Conservation (phyloP, 2,888 invertebrate genomes). For the Idaea straminata region DNA sequence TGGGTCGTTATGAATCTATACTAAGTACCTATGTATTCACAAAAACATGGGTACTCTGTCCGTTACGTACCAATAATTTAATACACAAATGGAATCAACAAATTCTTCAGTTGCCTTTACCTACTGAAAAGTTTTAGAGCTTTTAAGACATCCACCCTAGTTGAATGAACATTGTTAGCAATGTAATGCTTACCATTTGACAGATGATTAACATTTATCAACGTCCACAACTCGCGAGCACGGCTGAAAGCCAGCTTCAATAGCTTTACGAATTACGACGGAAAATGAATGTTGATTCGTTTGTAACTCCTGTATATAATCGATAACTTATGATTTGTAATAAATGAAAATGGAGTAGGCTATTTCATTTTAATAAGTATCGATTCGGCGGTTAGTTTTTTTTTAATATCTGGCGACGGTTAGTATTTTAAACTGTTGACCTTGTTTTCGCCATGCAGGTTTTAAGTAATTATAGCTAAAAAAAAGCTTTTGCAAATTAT, state of each 20-base stretch:
- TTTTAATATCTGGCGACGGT: too few species aligned
- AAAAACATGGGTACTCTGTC: too few species aligned
- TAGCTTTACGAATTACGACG: slow-evolving; percentile 35
- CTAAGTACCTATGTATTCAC: neutral
- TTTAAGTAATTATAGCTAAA: too few species aligned
- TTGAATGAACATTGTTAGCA: slow-evolving; percentile 18
- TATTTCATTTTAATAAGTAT: slow-evolving; percentile 2
- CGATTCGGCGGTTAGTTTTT: neutral
- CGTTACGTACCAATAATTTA: neutral
- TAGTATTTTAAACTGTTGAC: too few species aligned
- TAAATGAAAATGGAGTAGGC: slow-evolving; percentile 3
- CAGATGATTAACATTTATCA: slow-evolving; percentile 67
- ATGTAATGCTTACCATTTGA: slow-evolving; percentile 53
- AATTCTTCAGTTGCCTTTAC: neutral
- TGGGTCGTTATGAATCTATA: too few species aligned
- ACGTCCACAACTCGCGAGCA: slow-evolving; percentile 46
- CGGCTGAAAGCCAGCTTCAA: slow-evolving; percentile 58
- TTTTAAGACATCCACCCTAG: neutral
- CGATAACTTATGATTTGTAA: slow-evolving; percentile 21
- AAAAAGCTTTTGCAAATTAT: too few species aligned
- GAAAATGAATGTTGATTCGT: slow-evolving; percentile 58
- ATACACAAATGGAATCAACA: neutral
- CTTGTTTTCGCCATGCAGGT: too few species aligned
- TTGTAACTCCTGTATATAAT: slow-evolving; percentile 28
- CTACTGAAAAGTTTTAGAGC: neutral